Conservation (phyloP, 2,888 invertebrate species). For the Kuschelorhynchus macadamiae region DNA sequence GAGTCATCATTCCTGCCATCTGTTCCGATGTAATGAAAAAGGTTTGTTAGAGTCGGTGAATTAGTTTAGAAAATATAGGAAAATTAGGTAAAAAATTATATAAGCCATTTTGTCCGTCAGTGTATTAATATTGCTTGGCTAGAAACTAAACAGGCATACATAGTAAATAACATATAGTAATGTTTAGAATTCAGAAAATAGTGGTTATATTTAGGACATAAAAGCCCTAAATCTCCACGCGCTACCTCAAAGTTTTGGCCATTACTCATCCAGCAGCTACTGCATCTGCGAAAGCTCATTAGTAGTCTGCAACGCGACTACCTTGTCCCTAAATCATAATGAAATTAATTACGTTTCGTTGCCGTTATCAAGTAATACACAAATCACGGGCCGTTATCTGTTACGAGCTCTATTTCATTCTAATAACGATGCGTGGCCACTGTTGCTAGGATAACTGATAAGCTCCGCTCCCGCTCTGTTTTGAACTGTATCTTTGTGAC, state of each 20-base stretch:
- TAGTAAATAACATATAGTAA: too few relatives aligned
- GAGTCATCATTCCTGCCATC: too few relatives aligned
- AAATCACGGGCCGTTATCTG: conserved; percentile 66
- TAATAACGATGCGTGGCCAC: conserved; percentile 60
- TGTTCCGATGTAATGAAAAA: too few relatives aligned
- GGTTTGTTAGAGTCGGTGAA: too few relatives aligned
- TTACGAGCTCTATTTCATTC: conserved; percentile 63
- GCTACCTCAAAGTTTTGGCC: conserved; percentile 13
- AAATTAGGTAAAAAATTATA: too few relatives aligned
- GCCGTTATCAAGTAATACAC: conserved; percentile 67
- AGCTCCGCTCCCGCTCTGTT: conserved; percentile 50
- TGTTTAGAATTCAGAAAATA: too few relatives aligned
- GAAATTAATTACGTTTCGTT: conserved; percentile 68
- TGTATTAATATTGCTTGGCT: too few relatives aligned
- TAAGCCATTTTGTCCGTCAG: too few relatives aligned
- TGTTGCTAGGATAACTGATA: conserved; percentile 59
- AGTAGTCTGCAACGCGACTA: conserved; percentile 33
- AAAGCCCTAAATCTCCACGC: background rate
- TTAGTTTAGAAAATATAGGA: too few relatives aligned
- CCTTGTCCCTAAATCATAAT: conserved; percentile 61
- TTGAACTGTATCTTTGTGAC: conserved; percentile 53
- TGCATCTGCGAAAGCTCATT: conserved; percentile 27
- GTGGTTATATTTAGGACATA: too few relatives aligned
- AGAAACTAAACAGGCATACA: too few relatives aligned
- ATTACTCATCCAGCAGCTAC: conserved; percentile 8